A percentile compares a stretch with the other conserved stretches of the same genome.
Evolutionary conservation across 2,888 invertebrate species (phyloP).

Genomic region (Venusia cambrica): DNA sequence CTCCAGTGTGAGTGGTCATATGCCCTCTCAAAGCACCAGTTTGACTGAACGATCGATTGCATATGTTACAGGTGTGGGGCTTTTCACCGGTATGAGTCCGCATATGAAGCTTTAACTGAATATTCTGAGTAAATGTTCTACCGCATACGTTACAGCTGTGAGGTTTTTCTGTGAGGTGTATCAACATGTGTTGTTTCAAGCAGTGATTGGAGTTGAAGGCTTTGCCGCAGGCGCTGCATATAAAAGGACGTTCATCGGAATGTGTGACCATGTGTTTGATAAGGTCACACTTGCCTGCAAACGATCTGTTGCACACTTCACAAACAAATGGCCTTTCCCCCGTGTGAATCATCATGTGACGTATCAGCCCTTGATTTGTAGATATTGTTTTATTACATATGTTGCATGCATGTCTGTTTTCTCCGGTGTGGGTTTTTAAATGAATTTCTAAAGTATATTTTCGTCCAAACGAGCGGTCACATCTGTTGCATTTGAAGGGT

Average conservation of each 20-base stretch:
- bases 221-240: conserved; percentile 18
- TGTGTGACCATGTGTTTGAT: conserved; percentile 18
- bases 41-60: conserved; percentile 10
- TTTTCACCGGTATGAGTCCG: conserved; percentile 13
- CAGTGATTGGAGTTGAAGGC: conserved; percentile 10
- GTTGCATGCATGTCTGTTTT: too few species aligned
- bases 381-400: conserved; percentile 13
- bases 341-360: conserved; percentile 6
- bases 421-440: too few species aligned
- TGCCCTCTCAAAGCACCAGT: conserved; percentile 7
- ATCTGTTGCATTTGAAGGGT: conserved; percentile 11
- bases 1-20: conserved; percentile 15
- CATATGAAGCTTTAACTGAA: conserved; percentile 8
- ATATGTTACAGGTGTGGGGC: conserved; percentile 13
- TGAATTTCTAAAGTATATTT: too few species aligned
- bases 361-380: conserved; percentile 9
- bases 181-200: conserved; percentile 13
- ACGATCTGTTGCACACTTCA: conserved; percentile 18
- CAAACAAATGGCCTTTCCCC: conserved; percentile 19
- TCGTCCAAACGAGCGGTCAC: too few species aligned
- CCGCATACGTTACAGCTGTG: conserved; percentile 9
- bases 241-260: conserved; percentile 15
- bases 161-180: conserved; percentile 11
- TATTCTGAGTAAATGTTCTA: conserved; percentile 10
- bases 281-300: conserved; percentile 10